Percentiles rank a stretch among this genome's conserved stretches.
These are phyloP conservation scores for Indri indri DNA, from an alignment of 2,113 vertebrate genomes.

Conservation along the genomic window DNA sequence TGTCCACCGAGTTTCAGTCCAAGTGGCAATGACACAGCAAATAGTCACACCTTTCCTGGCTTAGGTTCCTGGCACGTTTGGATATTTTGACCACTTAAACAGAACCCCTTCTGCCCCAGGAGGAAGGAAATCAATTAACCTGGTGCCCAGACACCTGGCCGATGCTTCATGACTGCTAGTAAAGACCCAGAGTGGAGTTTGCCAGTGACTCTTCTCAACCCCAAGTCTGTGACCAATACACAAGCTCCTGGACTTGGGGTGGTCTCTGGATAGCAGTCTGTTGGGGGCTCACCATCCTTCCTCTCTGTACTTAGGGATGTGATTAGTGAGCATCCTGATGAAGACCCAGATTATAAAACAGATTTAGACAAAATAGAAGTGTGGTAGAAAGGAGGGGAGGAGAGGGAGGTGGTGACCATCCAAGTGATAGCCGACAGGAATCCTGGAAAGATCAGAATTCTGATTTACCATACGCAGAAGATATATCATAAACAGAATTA, in stretches of 20 bases:
- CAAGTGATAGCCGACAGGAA: background rate
- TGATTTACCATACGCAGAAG: background rate
- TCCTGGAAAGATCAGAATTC: background rate
- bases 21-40: background rate
- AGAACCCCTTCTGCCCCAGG: background rate
- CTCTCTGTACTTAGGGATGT: background rate
- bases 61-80: background rate
- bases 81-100: background rate
- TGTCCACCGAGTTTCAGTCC: background rate
- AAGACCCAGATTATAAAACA: background rate
- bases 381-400: fast-evolving
- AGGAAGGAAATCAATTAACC: background rate
- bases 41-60: background rate
- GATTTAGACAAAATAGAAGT: background rate
- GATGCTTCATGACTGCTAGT: background rate
- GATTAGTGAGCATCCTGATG: background rate
- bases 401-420: too few relatives aligned
- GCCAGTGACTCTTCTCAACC: background rate
- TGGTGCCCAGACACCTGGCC: background rate
- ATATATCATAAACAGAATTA: background rate
- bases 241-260: background rate
- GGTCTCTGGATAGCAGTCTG: background rate
- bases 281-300: background rate
- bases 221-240: background rate
- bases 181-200: background rate